Percentiles rank a stretch among this genome's conserved stretches.
Conservation (phyloP, 1,140 invertebrate species). For the Danaus melanippus region DNA sequence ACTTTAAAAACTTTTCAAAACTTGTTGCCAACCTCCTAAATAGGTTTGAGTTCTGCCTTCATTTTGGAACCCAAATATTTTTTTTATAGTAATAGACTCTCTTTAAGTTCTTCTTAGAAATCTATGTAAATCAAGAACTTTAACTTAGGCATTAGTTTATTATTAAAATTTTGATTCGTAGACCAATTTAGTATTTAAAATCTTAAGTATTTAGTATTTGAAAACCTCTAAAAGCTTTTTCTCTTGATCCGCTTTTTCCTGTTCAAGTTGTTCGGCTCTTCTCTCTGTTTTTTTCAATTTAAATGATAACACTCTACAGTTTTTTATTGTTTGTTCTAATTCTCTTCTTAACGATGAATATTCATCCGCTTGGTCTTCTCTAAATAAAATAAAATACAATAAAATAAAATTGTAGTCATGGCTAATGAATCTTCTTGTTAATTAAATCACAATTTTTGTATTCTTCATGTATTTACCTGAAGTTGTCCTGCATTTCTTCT, state of each 20-base stretch:
- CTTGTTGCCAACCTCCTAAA: no score
- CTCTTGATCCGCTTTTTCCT: conserved; percentile 83
- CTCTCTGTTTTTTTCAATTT: conserved; percentile 97
- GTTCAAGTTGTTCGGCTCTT: conserved; percentile 89
- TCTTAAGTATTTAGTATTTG: no score
- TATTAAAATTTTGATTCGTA: neutral
- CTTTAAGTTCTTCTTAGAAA: no score
- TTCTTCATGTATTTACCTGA: conserved; percentile 73
- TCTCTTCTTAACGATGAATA: conserved; percentile 95
- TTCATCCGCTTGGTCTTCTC: conserved; percentile 97
- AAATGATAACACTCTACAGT: conserved; percentile 98
- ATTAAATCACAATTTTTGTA: no score
- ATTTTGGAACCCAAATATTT: no score
- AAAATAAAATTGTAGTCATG: neutral
- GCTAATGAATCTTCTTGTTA: no score
- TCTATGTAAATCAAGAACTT: no score
- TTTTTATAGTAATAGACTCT: no score
- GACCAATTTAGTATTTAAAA: no score
- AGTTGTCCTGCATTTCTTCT: conserved; percentile 98
- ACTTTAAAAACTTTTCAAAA: no score
- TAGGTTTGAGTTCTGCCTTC: no score
- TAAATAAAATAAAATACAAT: conserved; percentile 47
- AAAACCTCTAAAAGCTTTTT: conserved; percentile 83
- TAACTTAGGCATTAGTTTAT: no score
- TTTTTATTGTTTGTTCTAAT: conserved; percentile 96